These are phyloP conservation scores for Orientallactaga bullata DNA, from an alignment of 2,113 vertebrate genomes.

Conservation along the genomic window DNA sequence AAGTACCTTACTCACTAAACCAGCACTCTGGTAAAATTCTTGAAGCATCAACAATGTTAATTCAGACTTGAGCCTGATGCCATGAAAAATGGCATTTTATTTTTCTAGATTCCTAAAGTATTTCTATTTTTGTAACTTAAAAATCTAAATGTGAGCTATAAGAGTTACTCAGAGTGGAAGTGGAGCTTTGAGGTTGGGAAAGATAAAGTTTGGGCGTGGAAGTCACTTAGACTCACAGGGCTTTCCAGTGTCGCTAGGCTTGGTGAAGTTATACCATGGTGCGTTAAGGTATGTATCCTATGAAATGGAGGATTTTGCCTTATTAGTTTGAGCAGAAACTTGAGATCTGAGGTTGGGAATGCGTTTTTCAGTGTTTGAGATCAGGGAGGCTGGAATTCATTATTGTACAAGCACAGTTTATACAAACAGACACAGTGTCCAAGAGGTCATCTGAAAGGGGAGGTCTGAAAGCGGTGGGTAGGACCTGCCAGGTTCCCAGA, in stretches of 20 bases:
- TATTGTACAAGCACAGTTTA: not conserved
- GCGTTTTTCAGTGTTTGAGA: not conserved
- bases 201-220: not conserved
- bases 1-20: no score
- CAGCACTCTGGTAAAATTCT: no score
- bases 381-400: not conserved
- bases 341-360: not conserved
- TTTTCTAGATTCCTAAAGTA: constrained; percentile 44
- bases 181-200: not conserved
- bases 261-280: not conserved
- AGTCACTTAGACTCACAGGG: not conserved
- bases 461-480: not conserved
- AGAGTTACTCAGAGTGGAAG: not conserved
- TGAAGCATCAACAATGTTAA: not conserved
- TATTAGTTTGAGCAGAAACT: not conserved
- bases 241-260: not conserved
- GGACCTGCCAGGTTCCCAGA: constrained; percentile 18
- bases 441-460: not conserved
- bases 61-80: constrained; percentile 28
- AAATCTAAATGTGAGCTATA: constrained; percentile 43
- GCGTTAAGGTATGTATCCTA: not conserved
- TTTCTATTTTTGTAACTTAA: constrained; percentile 46
- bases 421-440: not conserved
- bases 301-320: constrained; percentile 8
- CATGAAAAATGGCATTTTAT: not conserved